phyloP scores from a whole-genome alignment of 2,113 vertebrate genomes.

The Donacobius atricapilla region DNA sequence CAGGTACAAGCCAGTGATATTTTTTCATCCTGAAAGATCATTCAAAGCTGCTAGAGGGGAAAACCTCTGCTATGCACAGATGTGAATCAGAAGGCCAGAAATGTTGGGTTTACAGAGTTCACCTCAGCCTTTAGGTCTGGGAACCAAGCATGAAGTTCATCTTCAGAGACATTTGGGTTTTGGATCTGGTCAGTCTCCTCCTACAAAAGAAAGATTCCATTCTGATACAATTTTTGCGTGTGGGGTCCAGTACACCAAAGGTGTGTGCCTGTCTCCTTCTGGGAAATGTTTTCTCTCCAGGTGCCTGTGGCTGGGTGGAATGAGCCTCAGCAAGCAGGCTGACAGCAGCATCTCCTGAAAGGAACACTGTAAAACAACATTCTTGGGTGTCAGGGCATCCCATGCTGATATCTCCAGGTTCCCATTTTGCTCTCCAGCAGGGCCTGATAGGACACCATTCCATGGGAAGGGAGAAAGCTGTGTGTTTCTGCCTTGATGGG shows the following conservation, averaged over 20 bases:
- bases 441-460: neutral
- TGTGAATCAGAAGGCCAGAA: neutral
- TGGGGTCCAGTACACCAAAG: neutral
- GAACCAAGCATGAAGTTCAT: neutral
- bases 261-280: fast-evolving
- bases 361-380: neutral
- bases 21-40: neutral
- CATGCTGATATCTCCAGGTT: fast-evolving
- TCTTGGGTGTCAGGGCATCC: fast-evolving
- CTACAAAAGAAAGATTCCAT: neutral
- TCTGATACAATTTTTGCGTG: neutral
- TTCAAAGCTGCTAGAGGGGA: neutral
- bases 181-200: neutral
- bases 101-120: neutral
- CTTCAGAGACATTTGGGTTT: neutral
- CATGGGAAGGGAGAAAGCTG: neutral
- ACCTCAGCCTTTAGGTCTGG: neutral
- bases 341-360: neutral
- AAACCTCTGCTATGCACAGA: fast-evolving
- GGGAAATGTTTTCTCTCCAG: neutral
- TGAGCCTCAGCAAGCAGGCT: neutral
- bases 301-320: fast-evolving
- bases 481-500: fast-evolving
- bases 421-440: neutral
- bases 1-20: neutral